These are phyloP conservation scores for Camponotus vicinus DNA, from an alignment of 1,140 invertebrate species.

Conservation along the genomic window DNA sequence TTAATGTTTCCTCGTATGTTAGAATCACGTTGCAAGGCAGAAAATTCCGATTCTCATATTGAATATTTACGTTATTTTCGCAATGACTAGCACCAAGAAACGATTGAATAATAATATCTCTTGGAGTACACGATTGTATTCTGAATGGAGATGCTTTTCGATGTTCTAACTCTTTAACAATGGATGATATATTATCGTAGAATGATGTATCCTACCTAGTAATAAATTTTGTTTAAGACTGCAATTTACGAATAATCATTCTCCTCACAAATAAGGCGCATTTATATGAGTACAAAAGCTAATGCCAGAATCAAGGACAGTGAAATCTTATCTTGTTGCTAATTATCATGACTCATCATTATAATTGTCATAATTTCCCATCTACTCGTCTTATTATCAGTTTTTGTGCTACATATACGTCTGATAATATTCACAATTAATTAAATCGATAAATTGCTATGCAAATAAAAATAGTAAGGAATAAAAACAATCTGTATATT, in stretches of 20 bases:
- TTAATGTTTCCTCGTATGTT: background rate
- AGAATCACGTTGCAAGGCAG: background rate
- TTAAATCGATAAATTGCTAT: background rate
- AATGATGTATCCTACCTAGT: background rate
- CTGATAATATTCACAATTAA: background rate
- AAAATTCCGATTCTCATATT: background rate
- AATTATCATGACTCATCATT: constrained; percentile 28
- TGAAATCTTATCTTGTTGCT: constrained; percentile 25
- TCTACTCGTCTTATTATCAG: background rate
- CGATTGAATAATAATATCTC: background rate
- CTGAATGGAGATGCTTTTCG: background rate
- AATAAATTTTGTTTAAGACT: background rate
- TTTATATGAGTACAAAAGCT: background rate
- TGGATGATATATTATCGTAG: background rate
- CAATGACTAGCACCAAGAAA: background rate
- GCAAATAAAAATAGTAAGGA: background rate
- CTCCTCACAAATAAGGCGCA: background rate
- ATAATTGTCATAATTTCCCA: background rate
- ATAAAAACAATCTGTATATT: background rate
- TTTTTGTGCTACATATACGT: background rate
- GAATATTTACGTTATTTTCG: background rate
- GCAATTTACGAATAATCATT: background rate
- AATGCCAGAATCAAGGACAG: background rate
- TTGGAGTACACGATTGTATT: background rate
- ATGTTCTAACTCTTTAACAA: background rate